phyloP scores from a whole-genome alignment of 1,140 invertebrate species.

The Drosophila pseudoobscura region DNA sequence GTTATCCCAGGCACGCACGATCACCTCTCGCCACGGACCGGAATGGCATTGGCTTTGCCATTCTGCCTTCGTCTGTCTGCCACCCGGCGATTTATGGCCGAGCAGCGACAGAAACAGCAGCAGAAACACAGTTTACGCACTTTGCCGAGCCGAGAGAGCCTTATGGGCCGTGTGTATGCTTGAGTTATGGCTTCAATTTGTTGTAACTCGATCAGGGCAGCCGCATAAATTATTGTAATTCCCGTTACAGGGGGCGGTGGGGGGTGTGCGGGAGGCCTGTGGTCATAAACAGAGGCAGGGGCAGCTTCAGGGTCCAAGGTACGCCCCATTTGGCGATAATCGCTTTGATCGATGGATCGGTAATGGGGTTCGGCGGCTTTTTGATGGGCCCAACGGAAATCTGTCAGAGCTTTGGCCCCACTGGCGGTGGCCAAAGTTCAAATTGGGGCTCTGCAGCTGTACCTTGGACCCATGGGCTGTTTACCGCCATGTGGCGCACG shows the following conservation, averaged over 20 bases:
- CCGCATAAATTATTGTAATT: conserved; percentile 72
- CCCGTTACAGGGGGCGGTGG: conserved; percentile 48
- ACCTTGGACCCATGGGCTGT: conserved; percentile 62
- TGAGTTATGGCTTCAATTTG: conserved; percentile 47
- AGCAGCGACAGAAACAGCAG: conserved; percentile 5
- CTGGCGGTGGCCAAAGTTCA: conserved; percentile 60
- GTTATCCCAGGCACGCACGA: conserved; percentile 67
- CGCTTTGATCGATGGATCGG: conserved; percentile 66
- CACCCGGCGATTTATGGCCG: conserved; percentile 63
- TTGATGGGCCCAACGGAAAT: conserved; percentile 55
- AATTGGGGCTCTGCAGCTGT: conserved; percentile 24
- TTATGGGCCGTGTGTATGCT: conserved; percentile 45
- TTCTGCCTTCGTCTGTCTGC: conserved; percentile 42
- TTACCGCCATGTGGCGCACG: conserved; percentile 30
- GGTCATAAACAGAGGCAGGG: conserved; percentile 19
- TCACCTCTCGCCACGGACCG: conserved; percentile 48
- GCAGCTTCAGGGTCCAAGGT: conserved; percentile 41
- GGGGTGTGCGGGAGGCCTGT: neutral
- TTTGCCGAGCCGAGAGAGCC: conserved; percentile 41
- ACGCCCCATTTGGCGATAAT: conserved; percentile 39
- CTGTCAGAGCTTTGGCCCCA: conserved; percentile 38
- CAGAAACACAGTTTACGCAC: conserved; percentile 53
- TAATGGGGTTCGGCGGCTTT: conserved; percentile 56
- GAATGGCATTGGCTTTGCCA: conserved; percentile 60
- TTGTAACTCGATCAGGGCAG: conserved; percentile 56